A percentile compares a stretch with the other conserved stretches of the same genome.
Conservation (phyloP, 1,140 invertebrate species). For the Lepidurus arcticus region DNA sequence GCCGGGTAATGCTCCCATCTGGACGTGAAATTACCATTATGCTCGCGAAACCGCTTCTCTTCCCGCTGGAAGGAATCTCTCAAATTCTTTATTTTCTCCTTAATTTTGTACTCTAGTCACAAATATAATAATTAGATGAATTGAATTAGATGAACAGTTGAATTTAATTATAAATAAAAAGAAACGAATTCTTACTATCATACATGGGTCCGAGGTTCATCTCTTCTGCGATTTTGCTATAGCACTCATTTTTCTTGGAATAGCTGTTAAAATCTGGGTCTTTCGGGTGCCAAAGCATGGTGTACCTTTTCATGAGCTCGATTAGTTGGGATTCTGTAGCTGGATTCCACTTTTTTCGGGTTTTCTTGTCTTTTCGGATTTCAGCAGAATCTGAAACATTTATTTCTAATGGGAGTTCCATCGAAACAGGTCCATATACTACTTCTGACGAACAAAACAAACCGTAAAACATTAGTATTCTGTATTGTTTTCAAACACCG, state of each 20-base stretch:
- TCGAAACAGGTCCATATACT: too few relatives aligned
- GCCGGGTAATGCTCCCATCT: background rate
- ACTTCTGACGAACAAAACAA: too few relatives aligned
- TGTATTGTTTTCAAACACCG: background rate
- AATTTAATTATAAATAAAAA: background rate
- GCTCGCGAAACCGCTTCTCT: background rate
- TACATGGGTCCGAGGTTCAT: background rate
- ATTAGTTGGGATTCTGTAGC: background rate
- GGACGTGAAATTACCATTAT: background rate
- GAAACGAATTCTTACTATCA: background rate
- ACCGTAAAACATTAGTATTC: background rate
- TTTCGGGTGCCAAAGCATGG: background rate
- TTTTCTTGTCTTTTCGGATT: background rate
- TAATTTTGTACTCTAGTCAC: background rate
- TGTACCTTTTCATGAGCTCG: background rate
- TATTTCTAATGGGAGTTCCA: too few relatives aligned
- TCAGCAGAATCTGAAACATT: too few relatives aligned
- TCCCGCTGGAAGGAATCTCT: background rate
- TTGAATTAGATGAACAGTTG: background rate
- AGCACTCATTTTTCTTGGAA: background rate
- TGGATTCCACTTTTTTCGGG: background rate
- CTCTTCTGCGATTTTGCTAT: background rate
- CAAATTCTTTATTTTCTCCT: background rate
- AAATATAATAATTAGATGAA: background rate
- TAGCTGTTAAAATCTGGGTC: background rate